Evolutionary conservation across 1,140 invertebrate genomes (phyloP), one percentile per base, ranked within the genome.

Genomic region (Lethrus apterus): DNA sequence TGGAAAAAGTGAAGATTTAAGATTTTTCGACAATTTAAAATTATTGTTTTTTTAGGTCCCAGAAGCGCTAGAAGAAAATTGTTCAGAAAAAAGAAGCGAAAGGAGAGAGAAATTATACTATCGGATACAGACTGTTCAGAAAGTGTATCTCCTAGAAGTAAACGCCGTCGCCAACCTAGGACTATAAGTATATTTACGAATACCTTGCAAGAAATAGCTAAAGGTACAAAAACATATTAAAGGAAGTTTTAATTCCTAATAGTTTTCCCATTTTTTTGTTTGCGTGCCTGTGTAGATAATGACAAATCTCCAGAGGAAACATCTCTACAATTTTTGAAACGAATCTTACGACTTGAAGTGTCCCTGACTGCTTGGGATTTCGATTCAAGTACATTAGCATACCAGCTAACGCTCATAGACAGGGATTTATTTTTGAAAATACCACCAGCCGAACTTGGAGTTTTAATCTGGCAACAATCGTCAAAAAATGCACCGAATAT

Each of bases 341-440:
- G 58, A 24, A 48, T 68, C 3, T 44, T 75, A 3, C 63, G 52
- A 47, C 49, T 71, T 44, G 67, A 73, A 14, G 52, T 67, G 3
- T 51, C 53, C 14, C 57, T 73, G 3, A 68, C 63, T 2, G 62
- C 66, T 2, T 74, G 73, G 73, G 74, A 76, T 47, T 64, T 77
- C 41, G 68, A 74, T 48, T 75, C 74, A 2, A 63, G 61, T 0
- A 70, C 68, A 2, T 38, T 77, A 1, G 70, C 74, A 0, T 51
- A 57, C 43, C 73, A 77, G 50, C 46, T 77, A 11, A 76, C 74
- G 0, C 48, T 76, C 11, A 70, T 76, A 21, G 74, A 77, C 50
- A 63, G 66, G 18, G 71, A 76, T 53, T 59, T 77, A 2, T 75
- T 76, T 52, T 40, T 74, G 0, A 66, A 70, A 18, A 69, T 75